Percentiles rank a stretch among this genome's conserved stretches.
Evolutionary conservation across 2,113 vertebrate species (phyloP).

Genomic region (Tretioscincus oriximinensis): DNA sequence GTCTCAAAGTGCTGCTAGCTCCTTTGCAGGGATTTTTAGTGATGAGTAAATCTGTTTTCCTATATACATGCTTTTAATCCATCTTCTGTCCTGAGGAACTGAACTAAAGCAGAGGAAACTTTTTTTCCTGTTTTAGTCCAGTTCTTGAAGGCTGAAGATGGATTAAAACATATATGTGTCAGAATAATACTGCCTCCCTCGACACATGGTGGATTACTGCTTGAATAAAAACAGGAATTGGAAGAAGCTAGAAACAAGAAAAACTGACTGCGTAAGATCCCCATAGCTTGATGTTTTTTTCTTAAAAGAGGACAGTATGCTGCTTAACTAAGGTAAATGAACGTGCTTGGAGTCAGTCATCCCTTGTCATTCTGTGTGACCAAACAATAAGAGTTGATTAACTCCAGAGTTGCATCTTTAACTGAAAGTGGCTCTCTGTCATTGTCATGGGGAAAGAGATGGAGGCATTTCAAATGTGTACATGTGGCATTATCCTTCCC

Average conservation of each 20-base stretch:
- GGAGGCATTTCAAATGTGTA: slow-evolving; percentile 27
- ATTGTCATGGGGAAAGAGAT: slow-evolving; percentile 25
- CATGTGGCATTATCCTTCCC: not conserved
- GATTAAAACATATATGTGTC: no score
- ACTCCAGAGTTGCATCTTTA: slow-evolving; percentile 57
- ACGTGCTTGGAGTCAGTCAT: slow-evolving; percentile 33
- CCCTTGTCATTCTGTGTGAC: slow-evolving; percentile 33
- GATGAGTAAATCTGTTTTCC: slow-evolving; percentile 42
- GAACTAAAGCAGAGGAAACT: no score
- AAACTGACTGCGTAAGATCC: slow-evolving; percentile 59
- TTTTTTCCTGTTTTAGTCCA: no score
- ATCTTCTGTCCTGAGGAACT: no score
- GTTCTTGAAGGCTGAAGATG: no score
- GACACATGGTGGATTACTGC: slow-evolving; percentile 26
- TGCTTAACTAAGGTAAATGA: slow-evolving; percentile 57
- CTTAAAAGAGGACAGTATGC: slow-evolving; percentile 42
- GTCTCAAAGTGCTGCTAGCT: no score
- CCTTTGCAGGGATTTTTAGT: slow-evolving; percentile 46
- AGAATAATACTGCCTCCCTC: no score
- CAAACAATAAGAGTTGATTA: slow-evolving; percentile 60
- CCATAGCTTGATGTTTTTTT: slow-evolving; percentile 50
- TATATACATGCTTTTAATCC: no score
- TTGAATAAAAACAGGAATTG: slow-evolving; percentile 64
- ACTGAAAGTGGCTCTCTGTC: slow-evolving; percentile 54
- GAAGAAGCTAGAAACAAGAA: slow-evolving; percentile 65